These are phyloP conservation scores for Falco peregrinus DNA, from an alignment of 2,797 vertebrate species.

Conservation along the genomic window DNA sequence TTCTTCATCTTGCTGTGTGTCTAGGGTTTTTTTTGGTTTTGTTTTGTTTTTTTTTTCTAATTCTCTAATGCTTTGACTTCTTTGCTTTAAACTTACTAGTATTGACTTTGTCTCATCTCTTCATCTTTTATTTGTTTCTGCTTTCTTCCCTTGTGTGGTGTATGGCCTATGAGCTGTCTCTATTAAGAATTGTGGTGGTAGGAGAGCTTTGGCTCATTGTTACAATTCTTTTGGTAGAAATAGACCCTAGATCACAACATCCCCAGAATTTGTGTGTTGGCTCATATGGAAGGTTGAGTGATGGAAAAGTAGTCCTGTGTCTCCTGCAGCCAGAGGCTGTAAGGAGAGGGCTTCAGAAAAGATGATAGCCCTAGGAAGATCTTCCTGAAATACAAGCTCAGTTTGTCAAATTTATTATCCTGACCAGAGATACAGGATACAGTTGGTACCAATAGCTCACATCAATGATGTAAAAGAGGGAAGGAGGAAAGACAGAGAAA, in stretches of 20 bases:
- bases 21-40: too few species aligned
- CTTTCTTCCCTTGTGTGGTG: background rate
- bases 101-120: background rate
- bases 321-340: background rate
- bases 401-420: background rate
- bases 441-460: background rate
- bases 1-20: background rate
- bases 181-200: background rate
- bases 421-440: background rate
- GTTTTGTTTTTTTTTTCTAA: background rate
- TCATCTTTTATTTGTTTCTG: background rate
- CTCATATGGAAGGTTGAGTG: background rate
- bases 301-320: background rate
- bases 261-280: background rate
- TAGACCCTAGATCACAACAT: background rate
- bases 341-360: background rate
- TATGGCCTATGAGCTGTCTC: background rate
- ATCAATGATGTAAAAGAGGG: accelerated
- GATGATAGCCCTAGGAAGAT: background rate
- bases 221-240: background rate
- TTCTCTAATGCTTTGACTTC: background rate
- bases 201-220: background rate
- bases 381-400: background rate
- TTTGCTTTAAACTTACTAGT: background rate
- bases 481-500: background rate